These are phyloP conservation scores for Contarinia nasturtii DNA, from an alignment of 1,140 invertebrate species.

Conservation along the genomic window DNA sequence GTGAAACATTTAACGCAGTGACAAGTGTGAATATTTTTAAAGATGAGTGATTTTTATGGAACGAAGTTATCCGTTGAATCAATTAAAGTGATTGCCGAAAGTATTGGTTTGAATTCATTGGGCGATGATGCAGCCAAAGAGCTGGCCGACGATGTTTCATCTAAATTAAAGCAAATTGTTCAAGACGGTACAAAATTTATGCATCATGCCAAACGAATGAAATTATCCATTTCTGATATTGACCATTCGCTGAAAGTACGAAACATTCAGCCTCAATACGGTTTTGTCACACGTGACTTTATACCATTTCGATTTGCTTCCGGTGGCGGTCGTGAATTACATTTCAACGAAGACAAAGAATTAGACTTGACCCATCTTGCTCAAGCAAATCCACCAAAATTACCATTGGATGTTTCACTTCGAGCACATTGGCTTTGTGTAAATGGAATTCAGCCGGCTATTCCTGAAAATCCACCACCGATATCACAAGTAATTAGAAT, in stretches of 20 bases:
- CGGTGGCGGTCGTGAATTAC: constrained; percentile 82
- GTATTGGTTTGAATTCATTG: constrained; percentile 58
- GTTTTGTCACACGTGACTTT: constrained; percentile 68
- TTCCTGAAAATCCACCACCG: constrained; percentile 85
- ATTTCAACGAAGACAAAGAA: constrained; percentile 95
- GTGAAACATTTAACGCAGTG: too few species aligned
- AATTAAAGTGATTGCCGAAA: constrained; percentile 86
- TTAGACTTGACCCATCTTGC: constrained; percentile 77
- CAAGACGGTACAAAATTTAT: constrained; percentile 91
- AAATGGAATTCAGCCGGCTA: constrained; percentile 82
- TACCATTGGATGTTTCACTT: constrained; percentile 59
- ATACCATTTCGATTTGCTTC: constrained; percentile 91
- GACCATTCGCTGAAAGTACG: constrained; percentile 76
- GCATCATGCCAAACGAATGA: constrained; percentile 72
- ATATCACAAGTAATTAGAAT: constrained; percentile 79
- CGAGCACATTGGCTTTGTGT: constrained; percentile 93
- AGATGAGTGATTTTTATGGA: constrained; percentile 28
- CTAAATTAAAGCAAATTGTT: constrained; percentile 67
- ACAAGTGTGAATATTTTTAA: too few species aligned
- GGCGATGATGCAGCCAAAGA: constrained; percentile 85
- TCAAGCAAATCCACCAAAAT: constrained; percentile 54
- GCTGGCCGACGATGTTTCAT: constrained; percentile 80
- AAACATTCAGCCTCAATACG: constrained; percentile 93
- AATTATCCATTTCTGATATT: constrained; percentile 64
- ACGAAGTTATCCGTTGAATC: constrained; percentile 68